Conservation (phyloP, 2,888 invertebrate genomes). For the Pinctada fucata region DNA sequence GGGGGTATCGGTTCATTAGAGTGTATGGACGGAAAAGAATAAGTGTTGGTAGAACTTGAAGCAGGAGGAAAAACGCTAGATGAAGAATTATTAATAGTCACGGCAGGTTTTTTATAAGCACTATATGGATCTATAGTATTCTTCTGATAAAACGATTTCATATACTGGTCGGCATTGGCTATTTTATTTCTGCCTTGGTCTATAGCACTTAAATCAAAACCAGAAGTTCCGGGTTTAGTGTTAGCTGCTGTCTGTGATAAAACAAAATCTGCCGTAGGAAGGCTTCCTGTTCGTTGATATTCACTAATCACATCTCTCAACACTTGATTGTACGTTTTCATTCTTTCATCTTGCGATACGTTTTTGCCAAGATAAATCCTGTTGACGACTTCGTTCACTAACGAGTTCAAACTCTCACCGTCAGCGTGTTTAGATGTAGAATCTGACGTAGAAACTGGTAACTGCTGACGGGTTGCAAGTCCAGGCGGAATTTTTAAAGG, state of each 20-base stretch:
- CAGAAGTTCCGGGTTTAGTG: not conserved
- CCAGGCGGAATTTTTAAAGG: constrained; percentile 26
- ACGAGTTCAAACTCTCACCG: constrained; percentile 48
- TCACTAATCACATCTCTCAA: constrained; percentile 54
- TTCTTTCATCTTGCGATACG: constrained; percentile 41
- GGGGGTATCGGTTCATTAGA: not conserved
- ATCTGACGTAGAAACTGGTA: constrained; percentile 16
- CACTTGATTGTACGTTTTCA: constrained; percentile 44
- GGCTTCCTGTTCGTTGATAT: constrained; percentile 37
- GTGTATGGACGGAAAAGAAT: not conserved
- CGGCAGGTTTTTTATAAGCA: not conserved
- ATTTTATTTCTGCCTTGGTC: constrained; percentile 40
- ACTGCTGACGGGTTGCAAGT: constrained; percentile 3
- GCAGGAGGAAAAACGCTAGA: not conserved
- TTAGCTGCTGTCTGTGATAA: not conserved
- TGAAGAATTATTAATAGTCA: not conserved
- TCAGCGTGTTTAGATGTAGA: constrained; percentile 51
- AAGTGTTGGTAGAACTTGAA: not conserved
- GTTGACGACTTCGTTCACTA: constrained; percentile 54
- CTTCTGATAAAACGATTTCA: constrained; percentile 57
- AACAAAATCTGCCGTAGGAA: not conserved
- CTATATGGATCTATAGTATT: constrained; percentile 31
- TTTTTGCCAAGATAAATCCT: constrained; percentile 47
- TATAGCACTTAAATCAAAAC: not conserved
- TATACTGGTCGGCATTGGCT: constrained; percentile 49